Conservation (phyloP, 92 coral and sea anemone species). For the Ricordea florida region DNA sequence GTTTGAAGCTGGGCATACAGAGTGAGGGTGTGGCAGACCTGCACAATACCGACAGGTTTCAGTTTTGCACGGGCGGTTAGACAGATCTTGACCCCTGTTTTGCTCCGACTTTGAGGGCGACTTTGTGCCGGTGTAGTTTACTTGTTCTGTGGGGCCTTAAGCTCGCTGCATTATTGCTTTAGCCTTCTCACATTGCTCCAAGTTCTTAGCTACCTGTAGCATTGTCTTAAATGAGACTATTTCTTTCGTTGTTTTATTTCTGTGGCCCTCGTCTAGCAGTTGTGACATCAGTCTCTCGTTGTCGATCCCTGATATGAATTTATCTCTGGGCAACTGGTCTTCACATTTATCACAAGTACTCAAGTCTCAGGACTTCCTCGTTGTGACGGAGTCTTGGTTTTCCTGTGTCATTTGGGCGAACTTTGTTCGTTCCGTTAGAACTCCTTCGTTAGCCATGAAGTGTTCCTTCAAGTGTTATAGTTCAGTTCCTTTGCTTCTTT, state of each 20-base stretch:
- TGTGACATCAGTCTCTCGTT: slow-evolving; percentile 36
- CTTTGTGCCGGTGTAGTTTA: neutral
- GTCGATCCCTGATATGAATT: slow-evolving; percentile 35
- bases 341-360: slow-evolving; percentile 45
- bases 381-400: slow-evolving; percentile 45
- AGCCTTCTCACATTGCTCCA: slow-evolving; percentile 24
- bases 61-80: slow-evolving; percentile 17
- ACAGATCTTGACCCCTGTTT: slow-evolving; percentile 29
- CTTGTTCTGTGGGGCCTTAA: slow-evolving; percentile 8
- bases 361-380: slow-evolving; percentile 44
- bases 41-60: slow-evolving; percentile 39
- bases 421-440: slow-evolving; percentile 41
- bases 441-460: slow-evolving; percentile 39
- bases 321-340: slow-evolving; percentile 41
- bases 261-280: slow-evolving; percentile 35
- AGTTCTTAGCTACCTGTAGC: slow-evolving; percentile 35
- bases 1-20: slow-evolving; percentile 43
- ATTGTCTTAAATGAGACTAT: slow-evolving; percentile 8
- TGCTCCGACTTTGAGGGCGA: slow-evolving; percentile 12
- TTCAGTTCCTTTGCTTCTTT: slow-evolving; percentile 27
- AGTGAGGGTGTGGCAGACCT: slow-evolving; percentile 45
- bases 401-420: slow-evolving; percentile 53
- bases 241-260: slow-evolving; percentile 33
- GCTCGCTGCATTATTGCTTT: slow-evolving; percentile 21
- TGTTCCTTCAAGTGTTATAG: slow-evolving; percentile 37